Evolutionary conservation across 2,888 invertebrate genomes (phyloP), one percentile per base, ranked within the genome.

Genomic region (Netelia virgata): DNA sequence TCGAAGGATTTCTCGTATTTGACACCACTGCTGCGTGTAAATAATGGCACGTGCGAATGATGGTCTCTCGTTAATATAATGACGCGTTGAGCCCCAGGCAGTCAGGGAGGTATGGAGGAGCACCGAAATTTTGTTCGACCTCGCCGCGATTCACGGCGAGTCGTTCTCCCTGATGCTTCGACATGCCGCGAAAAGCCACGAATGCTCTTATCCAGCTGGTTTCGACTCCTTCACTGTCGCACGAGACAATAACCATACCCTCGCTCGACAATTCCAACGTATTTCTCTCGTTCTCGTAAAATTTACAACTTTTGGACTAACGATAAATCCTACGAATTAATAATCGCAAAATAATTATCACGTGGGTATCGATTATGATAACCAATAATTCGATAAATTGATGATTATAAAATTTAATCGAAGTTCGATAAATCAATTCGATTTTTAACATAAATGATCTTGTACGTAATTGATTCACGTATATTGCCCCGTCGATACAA

Each of bases 1-100:
- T 87, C 87, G 85, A 88, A 88, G 88, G 87, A 87, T 87, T 85
- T 86, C 86, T 88, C 87, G 79, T 72, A 82, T 77, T 79, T 82
- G 84, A 85, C 84, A 82, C 84, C 75, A 82, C 78, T 76, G 84
- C 84, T 85, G 87, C 86, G 87, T 88, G 88, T 87, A 87, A 88
- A 86, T 88, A 87, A 88, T 85, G 88, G 84, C 85, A 83, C 83
- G 85, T 85, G 87, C 87, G 87, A 85, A 86, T 86, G 87, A 86
- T 86, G 87, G 86, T 84, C 83, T 75, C 86, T 88, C 88, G 85
- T 88, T 88, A 87, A 87, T 78, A 82, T 77, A 86, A 80, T 88
- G 86, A 85, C 85, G 85, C 70, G 80, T 86, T 66, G 82, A 75
- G 61, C 75, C 79, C 53, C 28, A 59, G 66, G 41, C 16, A 53